Conservation (phyloP, 2,113 vertebrate genomes). For the Orientallactaga bullata region DNA sequence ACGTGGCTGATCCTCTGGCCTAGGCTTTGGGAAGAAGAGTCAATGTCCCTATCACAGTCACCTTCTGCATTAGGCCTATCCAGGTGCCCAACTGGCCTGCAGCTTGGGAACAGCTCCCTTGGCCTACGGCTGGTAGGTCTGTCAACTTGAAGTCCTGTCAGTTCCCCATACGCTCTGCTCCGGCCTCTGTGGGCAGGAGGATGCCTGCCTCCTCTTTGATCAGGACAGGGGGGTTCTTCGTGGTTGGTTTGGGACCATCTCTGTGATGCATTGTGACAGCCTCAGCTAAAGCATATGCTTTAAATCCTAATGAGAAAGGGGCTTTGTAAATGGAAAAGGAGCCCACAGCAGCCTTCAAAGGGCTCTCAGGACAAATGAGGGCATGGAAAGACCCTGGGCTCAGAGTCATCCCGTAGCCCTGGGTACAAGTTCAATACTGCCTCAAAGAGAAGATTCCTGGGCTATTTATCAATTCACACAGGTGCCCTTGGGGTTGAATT, state of each 20-base stretch:
- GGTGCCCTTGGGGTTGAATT: accelerated
- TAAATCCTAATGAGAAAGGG: constrained; percentile 66
- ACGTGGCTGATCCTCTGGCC: background rate
- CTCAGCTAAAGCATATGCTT: constrained; percentile 73
- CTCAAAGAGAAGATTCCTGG: background rate
- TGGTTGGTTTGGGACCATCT: constrained; percentile 59
- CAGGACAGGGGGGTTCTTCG: constrained; percentile 54
- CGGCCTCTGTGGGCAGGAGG: background rate
- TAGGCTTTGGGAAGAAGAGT: background rate
- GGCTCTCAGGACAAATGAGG: constrained; percentile 43
- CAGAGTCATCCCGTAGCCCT: background rate
- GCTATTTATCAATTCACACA: background rate
- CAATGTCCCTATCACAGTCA: background rate
- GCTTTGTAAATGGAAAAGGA: constrained; percentile 55
- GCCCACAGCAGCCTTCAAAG: constrained; percentile 65
- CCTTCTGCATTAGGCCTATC: background rate
- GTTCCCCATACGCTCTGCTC: background rate
- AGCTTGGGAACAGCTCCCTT: background rate
- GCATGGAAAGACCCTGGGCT: background rate
- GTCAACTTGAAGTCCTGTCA: background rate
- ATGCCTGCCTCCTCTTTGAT: constrained; percentile 66
- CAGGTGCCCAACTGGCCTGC: background rate
- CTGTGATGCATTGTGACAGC: constrained; percentile 77
- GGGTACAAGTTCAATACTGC: background rate
- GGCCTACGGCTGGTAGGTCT: background rate